Conservation (phyloP, 2,113 vertebrate genomes). For the Taxidea taxus region DNA sequence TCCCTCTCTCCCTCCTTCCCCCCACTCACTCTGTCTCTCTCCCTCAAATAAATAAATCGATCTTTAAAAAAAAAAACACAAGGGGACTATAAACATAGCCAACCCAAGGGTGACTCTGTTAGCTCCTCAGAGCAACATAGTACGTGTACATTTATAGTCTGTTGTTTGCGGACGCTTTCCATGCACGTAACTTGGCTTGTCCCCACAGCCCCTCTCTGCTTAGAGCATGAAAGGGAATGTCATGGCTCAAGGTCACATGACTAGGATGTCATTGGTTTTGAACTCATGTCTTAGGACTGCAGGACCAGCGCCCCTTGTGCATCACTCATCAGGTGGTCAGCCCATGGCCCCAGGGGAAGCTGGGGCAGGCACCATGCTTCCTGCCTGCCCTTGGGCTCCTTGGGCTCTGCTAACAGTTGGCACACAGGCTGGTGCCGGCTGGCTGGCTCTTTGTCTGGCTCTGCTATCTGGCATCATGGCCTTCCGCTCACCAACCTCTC, state of each 20-base stretch:
- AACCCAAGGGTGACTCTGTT: background rate
- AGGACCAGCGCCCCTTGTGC: fast-evolving
- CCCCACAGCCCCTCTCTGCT: fast-evolving
- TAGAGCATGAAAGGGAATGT: background rate
- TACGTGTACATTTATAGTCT: too few relatives aligned
- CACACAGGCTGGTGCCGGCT: background rate
- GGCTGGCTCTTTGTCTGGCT: background rate
- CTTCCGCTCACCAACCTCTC: background rate
- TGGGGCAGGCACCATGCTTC: background rate
- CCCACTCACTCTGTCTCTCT: background rate
- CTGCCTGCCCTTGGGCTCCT: background rate
- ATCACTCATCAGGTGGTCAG: too few relatives aligned
- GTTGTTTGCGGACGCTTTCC: background rate
- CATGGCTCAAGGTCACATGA: background rate
- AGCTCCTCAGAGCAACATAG: too few relatives aligned
- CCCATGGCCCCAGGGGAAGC: fast-evolving
- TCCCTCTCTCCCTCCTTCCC: background rate
- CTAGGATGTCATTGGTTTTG: background rate
- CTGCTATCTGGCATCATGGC: background rate
- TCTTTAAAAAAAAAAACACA: background rate
- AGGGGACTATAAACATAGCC: background rate
- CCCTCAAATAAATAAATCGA: background rate
- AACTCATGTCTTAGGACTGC: background rate
- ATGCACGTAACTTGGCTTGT: background rate
- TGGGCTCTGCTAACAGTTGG: background rate